A percentile compares a stretch with the other conserved stretches of the same genome.
Conservation (phyloP, 1,140 invertebrate genomes). For the Archegozetes longisetosus region DNA sequence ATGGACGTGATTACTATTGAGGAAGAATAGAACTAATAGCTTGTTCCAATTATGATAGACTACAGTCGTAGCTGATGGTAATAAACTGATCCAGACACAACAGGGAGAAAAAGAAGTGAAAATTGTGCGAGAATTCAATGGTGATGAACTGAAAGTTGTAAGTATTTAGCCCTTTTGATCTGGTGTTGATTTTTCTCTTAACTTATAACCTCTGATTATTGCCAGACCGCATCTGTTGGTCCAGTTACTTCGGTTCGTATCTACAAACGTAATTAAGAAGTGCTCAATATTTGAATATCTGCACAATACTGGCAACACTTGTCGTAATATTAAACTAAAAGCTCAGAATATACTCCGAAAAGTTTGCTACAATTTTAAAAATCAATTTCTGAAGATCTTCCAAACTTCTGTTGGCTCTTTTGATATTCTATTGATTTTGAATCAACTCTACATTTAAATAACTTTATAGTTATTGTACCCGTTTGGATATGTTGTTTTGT, state of each 20-base stretch:
- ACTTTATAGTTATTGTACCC: too few relatives aligned
- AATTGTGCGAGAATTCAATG: conserved; percentile 16
- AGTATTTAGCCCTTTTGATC: not conserved
- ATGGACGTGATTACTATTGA: conserved; percentile 15
- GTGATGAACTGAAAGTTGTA: conserved; percentile 13
- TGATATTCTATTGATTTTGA: too few relatives aligned
- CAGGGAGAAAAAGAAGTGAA: conserved; percentile 23
- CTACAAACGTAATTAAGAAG: conserved; percentile 11
- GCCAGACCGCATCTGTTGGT: conserved; percentile 7
- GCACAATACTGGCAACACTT: too few relatives aligned
- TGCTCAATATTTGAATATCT: too few relatives aligned
- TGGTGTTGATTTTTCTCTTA: not conserved
- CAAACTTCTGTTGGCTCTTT: too few relatives aligned
- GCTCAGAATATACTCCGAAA: too few relatives aligned
- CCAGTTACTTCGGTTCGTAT: conserved; percentile 11
- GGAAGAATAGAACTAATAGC: not conserved
- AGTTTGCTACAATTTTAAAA: too few relatives aligned
- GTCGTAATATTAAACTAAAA: too few relatives aligned
- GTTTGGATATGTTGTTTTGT: too few relatives aligned
- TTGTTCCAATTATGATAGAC: not conserved
- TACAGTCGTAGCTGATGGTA: conserved; percentile 21
- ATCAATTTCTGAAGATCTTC: too few relatives aligned
- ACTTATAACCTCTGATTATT: not conserved
- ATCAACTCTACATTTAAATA: too few relatives aligned
- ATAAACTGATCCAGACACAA: conserved; percentile 51